These are phyloP conservation scores for Callosobruchus maculatus DNA, from an alignment of 2,888 invertebrate species.

Conservation along the genomic window DNA sequence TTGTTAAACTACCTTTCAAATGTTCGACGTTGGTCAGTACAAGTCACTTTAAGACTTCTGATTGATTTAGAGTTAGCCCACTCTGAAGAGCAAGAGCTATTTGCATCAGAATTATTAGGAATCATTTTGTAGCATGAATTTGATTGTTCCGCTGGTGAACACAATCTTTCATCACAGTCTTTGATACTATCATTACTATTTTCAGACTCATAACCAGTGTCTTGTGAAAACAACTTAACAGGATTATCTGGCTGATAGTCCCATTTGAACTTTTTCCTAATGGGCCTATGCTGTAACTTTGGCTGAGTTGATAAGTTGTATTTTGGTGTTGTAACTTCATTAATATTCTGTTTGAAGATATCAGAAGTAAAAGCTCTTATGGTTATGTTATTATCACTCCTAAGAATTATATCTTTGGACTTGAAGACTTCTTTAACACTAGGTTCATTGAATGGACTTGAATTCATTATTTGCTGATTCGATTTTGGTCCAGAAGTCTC, in stretches of 20 bases:
- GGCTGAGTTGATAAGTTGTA: background rate
- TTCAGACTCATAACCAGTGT: slow-evolving; percentile 4
- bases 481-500: background rate
- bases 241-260: background rate
- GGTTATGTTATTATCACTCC: background rate
- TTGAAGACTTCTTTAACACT: background rate
- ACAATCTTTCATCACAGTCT: background rate
- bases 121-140: background rate
- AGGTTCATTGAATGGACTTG: background rate
- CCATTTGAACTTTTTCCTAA: background rate
- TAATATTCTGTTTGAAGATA: background rate
- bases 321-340: background rate
- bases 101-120: background rate
- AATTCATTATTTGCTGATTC: background rate
- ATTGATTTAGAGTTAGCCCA: background rate
- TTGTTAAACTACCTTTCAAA: background rate
- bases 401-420: background rate
- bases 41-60: background rate
- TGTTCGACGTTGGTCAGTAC: background rate
- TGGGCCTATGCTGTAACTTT: background rate
- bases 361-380: background rate
- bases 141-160: background rate
- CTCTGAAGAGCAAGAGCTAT: background rate
- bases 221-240: slow-evolving; percentile 3
- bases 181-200: background rate